Evolutionary conservation across 1,140 invertebrate species (phyloP), one percentile per base, ranked within the genome.

Genomic region (Octopus sinensis): DNA sequence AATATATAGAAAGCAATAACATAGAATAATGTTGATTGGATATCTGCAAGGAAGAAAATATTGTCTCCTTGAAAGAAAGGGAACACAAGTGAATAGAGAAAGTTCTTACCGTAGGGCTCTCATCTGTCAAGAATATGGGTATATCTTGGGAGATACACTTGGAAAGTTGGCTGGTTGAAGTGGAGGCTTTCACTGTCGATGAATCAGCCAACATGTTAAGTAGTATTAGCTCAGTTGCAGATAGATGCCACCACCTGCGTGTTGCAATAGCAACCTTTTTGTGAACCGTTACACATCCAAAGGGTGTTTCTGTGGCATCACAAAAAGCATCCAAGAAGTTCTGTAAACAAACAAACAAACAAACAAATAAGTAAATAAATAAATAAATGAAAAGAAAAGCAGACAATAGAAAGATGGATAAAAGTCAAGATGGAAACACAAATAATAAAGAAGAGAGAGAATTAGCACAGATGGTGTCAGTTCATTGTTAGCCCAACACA

Each of bases 81-180:
- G 30, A 43, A 43, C 30, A 43, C 30, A 43, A 43, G 30, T 43
- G 30, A 43, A 43, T 43, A 78, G 53, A 6, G 53, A 75, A 83
- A 13, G 56, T 52, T 17, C 92, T 92, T 92, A 95, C 95, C 88
- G 93, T 94, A 54, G 95, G 95, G 89, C 95, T 96, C 89, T 94
- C 95, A 75, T 94, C 92, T 7, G 95, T 95, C 53, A 96, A 91
- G 91, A 95, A 97, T 9, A 96, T 93, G 9, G 95, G 94, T 68
- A 95, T 92, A 90, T 96, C 95, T 84, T 93, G 92, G 0, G 94
- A 91, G 3, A 94, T 93, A 51, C 93, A 93, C 79, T 92, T 92
- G 84, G 95, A 93, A 5, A 92, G 90, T 5, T 92, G 91, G 13
- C 17, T n/a, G 68, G 68, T n/a, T 13, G 68, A 73, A 10, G 68